Evolutionary conservation across 2,888 invertebrate species (phyloP), one percentile per base, ranked within the genome.

Genomic region (Drosophila kuntzei): DNA sequence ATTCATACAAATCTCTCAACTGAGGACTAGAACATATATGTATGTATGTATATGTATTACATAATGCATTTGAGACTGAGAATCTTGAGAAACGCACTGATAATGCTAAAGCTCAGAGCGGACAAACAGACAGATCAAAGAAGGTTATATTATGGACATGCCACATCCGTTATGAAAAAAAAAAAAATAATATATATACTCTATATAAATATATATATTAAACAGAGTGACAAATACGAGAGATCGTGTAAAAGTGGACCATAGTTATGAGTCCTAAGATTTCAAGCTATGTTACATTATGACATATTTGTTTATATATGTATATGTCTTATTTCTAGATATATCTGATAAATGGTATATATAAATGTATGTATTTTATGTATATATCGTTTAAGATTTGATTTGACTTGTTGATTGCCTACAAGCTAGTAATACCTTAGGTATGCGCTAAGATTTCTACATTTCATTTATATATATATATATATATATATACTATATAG

Each of bases 361-460:
- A 44, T 54, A 22, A 46, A 39, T 55, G 25, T 67, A 37, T 59
- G 18, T 54, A 41, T 66, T 43, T 22, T 51, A 59, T 47, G 9
- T 29, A 27, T 59, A 47, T 43, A 82, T 68, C 62, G 66, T 73
- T 64, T 72, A 81, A 66, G 68, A 76, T 83, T 83, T 84, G 80
- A 76, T 86, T 75, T 78, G 76, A 82, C 78, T 83, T 83, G 68
- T 82, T 83, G 80, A 82, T 80, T 79, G 87, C 84, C 89, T 89
- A 89, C 78, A 84, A 88, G 82, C 89, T 89, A 89, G 82, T 89
- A 89, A 89, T 89, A 89, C 89, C 89, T 89, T 87, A 87, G 72
- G 86, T 85, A 83, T 77, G 75, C 81, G 72, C 83, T 85, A 85
- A 85, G 85, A 83, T 83, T 73, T 84, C 86, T 85, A 79, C 71